phyloP scores from a whole-genome alignment of 2,888 invertebrate species.

The Pomacea canaliculata region DNA sequence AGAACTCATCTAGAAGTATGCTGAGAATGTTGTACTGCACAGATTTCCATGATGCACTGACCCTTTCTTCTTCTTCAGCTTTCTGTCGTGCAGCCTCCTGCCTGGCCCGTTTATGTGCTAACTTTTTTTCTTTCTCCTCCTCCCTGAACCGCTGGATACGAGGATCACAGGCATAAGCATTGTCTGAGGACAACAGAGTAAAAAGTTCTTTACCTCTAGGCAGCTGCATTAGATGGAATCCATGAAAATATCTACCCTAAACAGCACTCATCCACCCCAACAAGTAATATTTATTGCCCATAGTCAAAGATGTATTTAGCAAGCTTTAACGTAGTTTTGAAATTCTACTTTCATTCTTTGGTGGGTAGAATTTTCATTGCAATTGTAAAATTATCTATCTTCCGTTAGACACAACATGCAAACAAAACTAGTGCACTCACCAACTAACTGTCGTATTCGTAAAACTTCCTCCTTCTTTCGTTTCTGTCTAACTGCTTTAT shows the following conservation, averaged over 20 bases:
- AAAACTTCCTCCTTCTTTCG: conserved; percentile 97
- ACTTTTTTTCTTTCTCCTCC: conserved; percentile 90
- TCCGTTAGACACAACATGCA: too few species aligned
- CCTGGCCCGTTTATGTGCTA: conserved; percentile 89
- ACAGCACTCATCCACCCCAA: not conserved
- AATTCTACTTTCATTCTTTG: too few species aligned
- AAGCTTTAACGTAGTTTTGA: too few species aligned
- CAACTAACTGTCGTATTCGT: conserved; percentile 87
- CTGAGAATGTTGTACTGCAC: too few species aligned
- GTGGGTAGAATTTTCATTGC: too few species aligned
- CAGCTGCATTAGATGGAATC: not conserved
- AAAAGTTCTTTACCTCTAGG: not conserved
- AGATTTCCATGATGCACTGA: not conserved
- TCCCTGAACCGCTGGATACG: conserved; percentile 92
- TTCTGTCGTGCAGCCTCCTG: conserved; percentile 75
- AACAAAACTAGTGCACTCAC: conserved; percentile 48
- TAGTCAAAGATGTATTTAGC: too few species aligned
- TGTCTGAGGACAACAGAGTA: conserved; percentile 73
- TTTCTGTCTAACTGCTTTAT: conserved; percentile 91
- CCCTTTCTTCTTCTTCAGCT: conserved; percentile 78
- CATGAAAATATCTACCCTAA: too few species aligned
- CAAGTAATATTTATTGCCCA: too few species aligned
- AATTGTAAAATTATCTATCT: too few species aligned
- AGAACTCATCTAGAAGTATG: too few species aligned
- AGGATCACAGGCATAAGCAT: conserved; percentile 94